A percentile compares a stretch with the other conserved stretches of the same genome.
These are phyloP conservation scores for Vandiemenella viatica DNA, from an alignment of 2,888 invertebrate genomes.

Conservation along the genomic window DNA sequence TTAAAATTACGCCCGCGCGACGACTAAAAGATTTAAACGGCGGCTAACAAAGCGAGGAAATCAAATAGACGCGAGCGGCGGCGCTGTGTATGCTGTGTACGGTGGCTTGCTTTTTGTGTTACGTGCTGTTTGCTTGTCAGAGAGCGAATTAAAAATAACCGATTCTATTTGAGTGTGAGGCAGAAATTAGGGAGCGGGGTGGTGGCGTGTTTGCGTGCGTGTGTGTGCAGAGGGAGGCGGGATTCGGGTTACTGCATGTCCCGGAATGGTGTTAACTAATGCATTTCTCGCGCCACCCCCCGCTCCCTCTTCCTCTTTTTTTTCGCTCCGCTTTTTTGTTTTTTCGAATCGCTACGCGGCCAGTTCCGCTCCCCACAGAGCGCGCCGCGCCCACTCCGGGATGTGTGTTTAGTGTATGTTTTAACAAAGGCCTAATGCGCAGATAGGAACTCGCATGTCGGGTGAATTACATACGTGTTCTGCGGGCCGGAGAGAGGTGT, in stretches of 20 bases:
- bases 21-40: background rate
- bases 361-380: background rate
- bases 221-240: too few relatives aligned
- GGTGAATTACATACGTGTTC: too few relatives aligned
- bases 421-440: background rate
- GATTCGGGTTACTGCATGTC: background rate
- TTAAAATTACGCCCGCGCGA: background rate
- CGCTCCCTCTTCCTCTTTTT: background rate
- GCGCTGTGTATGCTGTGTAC: background rate
- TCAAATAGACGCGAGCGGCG: background rate
- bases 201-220: background rate
- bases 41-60: background rate
- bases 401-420: background rate
- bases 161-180: slow-evolving; percentile 12
- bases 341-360: background rate
- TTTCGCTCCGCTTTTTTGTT: background rate
- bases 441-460: too few relatives aligned
- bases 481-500: too few relatives aligned
- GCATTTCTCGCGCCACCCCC: background rate
- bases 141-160: slow-evolving; percentile 13
- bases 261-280: background rate
- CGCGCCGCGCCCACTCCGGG: background rate
- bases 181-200: background rate
- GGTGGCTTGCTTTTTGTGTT: background rate
- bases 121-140: slow-evolving; percentile 3